Evolutionary conservation across 2,113 vertebrate species (phyloP), one percentile per base, ranked within the genome.

Genomic region (Apus apus): DNA sequence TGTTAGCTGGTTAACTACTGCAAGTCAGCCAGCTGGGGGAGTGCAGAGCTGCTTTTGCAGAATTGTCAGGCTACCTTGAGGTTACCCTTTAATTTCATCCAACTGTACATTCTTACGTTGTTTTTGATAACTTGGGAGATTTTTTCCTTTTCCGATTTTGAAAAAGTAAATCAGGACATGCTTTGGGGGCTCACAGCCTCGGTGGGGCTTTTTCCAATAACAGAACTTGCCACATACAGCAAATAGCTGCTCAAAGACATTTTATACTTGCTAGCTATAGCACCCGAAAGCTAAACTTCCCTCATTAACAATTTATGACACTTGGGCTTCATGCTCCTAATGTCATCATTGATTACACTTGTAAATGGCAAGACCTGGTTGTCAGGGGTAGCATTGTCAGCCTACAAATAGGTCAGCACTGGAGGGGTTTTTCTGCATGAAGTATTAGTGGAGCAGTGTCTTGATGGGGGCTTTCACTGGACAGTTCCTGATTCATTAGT

Each of bases 251-350:
- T 85, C 43, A 58, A 54, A 90, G 58, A 40, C 15, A 8, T 29
- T 74, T 65, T 74, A 57, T 43, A 11, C 57, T 70, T 74, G 45
- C 50, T 70, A 74, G 80, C 80, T 89, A 8, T 38, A 91, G 36
- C 46, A 78, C 53, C 67, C 2, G 4, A 71, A 79, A 91, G 77
- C 85, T 79, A 53, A 83, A 71, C 36, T 90, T 61, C 30, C 36
- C 72, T 94, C 62, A 85, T 90, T 82, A 91, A 74, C 76, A 89
- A 74, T 91, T 93, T 62, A 85, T 91, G 80, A 64, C 29, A 64
- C 76, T 64, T 62, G 81, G 58, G 22, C 79, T 91, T 91, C 56
- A 20, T 56, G 65, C 27, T 89, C 36, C 89, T 94, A 60, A 78
- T 86, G 76, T 70, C 91, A 83, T 46, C 46, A 34, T 5, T 74